phyloP scores from a whole-genome alignment of 2,797 vertebrate genomes.

The Trichosurus vulpecula region DNA sequence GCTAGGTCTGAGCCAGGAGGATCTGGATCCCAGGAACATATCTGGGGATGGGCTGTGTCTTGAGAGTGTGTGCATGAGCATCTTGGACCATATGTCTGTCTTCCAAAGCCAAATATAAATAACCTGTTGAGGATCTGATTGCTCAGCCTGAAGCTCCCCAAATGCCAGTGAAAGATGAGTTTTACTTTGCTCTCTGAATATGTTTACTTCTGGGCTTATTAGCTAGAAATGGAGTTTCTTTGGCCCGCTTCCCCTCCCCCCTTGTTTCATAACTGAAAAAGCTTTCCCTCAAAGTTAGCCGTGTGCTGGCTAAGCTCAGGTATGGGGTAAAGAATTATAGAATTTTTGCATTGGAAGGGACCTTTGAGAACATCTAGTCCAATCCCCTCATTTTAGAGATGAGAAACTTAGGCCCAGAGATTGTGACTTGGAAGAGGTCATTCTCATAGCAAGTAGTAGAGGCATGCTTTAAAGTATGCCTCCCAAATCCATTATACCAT shows the following conservation, averaged over 20 bases:
- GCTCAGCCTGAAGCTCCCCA: constrained; percentile 46
- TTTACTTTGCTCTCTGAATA: constrained; percentile 47
- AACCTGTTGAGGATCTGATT: constrained; percentile 61
- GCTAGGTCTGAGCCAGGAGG: neutral
- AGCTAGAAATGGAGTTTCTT: constrained; percentile 43
- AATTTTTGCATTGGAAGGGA: neutral
- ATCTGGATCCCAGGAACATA: constrained; percentile 6
- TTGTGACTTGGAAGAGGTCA: neutral
- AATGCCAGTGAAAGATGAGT: constrained; percentile 48
- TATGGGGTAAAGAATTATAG: neutral
- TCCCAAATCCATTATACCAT: neutral
- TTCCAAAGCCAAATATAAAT: constrained; percentile 62
- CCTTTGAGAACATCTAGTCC: neutral
- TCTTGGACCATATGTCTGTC: constrained; percentile 45
- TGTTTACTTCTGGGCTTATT: constrained; percentile 64
- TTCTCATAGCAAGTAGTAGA: neutral
- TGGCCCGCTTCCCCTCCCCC: neutral
- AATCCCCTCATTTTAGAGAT: neutral
- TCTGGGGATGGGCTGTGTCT: neutral
- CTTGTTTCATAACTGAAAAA: constrained; percentile 51
- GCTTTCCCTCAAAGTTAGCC: constrained; percentile 37
- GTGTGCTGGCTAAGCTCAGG: neutral
- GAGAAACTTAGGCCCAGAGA: neutral
- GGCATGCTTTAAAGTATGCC: neutral
- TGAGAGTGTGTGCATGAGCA: neutral